Conservation (phyloP, 37 sponge, comb jelly and placozoan species). For the Cladorhizidae sp. region DNA sequence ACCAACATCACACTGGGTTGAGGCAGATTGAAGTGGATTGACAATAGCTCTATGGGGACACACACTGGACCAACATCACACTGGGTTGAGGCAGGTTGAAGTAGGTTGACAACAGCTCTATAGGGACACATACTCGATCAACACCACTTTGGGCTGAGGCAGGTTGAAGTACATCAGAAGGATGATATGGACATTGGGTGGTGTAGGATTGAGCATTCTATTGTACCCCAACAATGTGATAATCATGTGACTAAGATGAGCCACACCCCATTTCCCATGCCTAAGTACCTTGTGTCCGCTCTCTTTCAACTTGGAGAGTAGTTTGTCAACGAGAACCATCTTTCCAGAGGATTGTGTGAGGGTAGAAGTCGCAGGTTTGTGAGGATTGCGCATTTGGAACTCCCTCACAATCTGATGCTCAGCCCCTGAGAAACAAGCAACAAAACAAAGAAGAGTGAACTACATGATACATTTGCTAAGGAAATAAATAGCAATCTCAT, state of each 20-base stretch:
- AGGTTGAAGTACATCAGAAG: too few species aligned
- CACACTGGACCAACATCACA: too few species aligned
- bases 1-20: too few species aligned
- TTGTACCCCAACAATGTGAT: not conserved
- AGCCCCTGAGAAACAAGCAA: conserved; percentile 59
- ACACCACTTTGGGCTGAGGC: too few species aligned
- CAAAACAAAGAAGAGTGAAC: not conserved
- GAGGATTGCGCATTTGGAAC: conserved; percentile 41
- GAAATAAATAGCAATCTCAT: too few species aligned
- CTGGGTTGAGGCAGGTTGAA: too few species aligned
- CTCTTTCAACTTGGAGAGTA: conserved; percentile 89
- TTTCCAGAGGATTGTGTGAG: conserved; percentile 93
- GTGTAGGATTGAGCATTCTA: not conserved
- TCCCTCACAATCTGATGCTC: conserved; percentile 84
- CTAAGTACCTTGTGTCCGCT: conserved; percentile 87
- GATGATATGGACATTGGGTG: too few species aligned
- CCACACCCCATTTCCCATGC: not conserved
- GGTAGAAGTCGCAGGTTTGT: conserved; percentile 26
- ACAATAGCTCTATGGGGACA: too few species aligned
- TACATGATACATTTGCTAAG: too few species aligned
- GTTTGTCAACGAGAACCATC: conserved; percentile 92
- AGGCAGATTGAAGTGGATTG: too few species aligned
- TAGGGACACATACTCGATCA: too few species aligned
- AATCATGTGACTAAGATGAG: not conserved
- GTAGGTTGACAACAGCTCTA: too few species aligned